Evolutionary conservation across 2,888 invertebrate genomes (phyloP).

Genomic region (Scaptomyza tumidula): DNA sequence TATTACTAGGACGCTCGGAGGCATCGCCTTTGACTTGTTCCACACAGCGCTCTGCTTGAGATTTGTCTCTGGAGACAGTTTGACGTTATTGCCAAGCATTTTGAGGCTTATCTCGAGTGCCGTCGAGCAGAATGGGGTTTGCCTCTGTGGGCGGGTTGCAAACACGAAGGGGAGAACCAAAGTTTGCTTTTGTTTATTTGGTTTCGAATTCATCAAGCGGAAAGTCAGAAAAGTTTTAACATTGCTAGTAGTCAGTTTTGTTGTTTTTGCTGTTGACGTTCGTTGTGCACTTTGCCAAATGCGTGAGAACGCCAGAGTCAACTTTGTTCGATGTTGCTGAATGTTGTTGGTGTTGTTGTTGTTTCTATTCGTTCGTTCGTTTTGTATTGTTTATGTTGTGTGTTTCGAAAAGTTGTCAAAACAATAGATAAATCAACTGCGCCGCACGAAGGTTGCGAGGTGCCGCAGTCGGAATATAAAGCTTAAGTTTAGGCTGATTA

Average conservation of each 20-base stretch:
- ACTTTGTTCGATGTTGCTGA: conserved; percentile 51
- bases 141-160: background rate
- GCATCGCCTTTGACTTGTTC: background rate
- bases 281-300: conserved; percentile 53
- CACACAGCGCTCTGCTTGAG: background rate
- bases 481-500: conserved; percentile 16
- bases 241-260: conserved; percentile 27
- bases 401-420: conserved; percentile 71
- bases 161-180: conserved; percentile 9
- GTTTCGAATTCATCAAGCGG: conserved; percentile 77
- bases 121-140: background rate
- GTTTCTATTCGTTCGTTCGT: background rate
- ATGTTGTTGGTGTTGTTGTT: conserved; percentile 40
- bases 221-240: conserved; percentile 66
- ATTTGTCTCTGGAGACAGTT: conserved; percentile 59
- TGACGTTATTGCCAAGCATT: conserved; percentile 60
- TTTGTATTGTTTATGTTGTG: conserved; percentile 41
- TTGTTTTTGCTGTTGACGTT: conserved; percentile 22
- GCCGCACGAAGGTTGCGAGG: conserved; percentile 33
- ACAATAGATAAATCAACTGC: conserved; percentile 75
- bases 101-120: conserved; percentile 47
- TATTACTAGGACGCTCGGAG: conserved; percentile 4
- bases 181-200: conserved; percentile 71
- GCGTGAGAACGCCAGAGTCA: conserved; percentile 69
- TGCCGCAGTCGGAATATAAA: conserved; percentile 18